Percentiles rank a stretch among this genome's conserved stretches.
phyloP scores from a whole-genome alignment of 2,797 vertebrate species.

The Phalloptychus januarius region DNA sequence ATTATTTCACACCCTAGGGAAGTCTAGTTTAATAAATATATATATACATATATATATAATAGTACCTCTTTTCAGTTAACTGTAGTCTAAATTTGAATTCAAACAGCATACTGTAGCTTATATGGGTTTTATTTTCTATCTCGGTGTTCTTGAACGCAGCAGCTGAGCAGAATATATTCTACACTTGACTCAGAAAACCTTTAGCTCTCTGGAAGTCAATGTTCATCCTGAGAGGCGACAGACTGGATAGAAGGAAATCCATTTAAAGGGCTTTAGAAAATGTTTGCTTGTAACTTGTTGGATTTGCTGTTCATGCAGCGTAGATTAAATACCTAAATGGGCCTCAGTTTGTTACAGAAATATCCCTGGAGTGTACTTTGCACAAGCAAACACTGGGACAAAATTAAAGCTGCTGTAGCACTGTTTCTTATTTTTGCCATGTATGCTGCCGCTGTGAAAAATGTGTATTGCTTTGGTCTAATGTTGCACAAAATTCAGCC shows the following conservation, averaged over 20 bases:
- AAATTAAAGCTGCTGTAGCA: neutral
- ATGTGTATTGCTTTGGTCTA: neutral
- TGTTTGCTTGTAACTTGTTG: conserved; percentile 2
- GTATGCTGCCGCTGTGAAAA: neutral
- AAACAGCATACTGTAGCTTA: neutral
- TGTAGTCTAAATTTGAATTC: conserved; percentile 5
- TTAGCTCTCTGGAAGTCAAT: conserved; percentile 14
- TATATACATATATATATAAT: no score
- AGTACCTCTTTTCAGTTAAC: neutral
- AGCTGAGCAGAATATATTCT: neutral
- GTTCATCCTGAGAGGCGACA: conserved; percentile 13
- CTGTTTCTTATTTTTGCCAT: neutral
- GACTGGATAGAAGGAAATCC: conserved; percentile 24
- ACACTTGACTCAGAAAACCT: conserved; percentile 9
- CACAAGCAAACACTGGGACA: conserved; percentile 1
- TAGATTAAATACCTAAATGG: neutral
- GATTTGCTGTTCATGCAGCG: conserved; percentile 12
- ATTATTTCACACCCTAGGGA: neutral
- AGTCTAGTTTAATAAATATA: neutral
- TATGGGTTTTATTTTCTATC: neutral
- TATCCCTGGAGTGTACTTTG: neutral
- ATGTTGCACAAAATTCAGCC: neutral
- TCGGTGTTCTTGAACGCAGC: conserved; percentile 12
- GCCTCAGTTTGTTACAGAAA: neutral
- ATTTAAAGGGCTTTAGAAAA: conserved; percentile 34